Base-by-base conservation (phyloP, 35 echinoderm and acorn worm species). In the Chiridota heheva region DNA sequence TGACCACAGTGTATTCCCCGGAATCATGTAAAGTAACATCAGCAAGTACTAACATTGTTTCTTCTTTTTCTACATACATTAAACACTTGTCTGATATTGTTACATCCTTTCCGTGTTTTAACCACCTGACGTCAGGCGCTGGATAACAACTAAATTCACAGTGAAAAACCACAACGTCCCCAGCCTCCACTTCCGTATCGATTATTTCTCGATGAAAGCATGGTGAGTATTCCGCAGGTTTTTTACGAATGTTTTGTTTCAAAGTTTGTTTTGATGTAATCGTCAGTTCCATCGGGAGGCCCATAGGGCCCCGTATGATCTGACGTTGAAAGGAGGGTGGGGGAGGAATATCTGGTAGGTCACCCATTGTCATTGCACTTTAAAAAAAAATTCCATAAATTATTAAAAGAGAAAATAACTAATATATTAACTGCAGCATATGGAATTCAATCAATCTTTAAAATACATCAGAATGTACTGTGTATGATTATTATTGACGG, bases 141-240 rank as follows among this genome's bases (percentile, higher is more conserved):
- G 95, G 95, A 67, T 84, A 80, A 73, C 89, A 87, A 12, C 74
- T 74, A 72, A 85, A 91, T 44, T 82, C 77, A 53, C 87, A 88
- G 63, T 91, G 67, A 81, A 92, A 98, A 18, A 87, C 80, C 0
- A 91, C 95, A 58, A 98, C 73, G 51, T 98, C 88, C 0, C 95
- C 95, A 25, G 86, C 85, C 46, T 98, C 88, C 12, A 91, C 85
- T 81, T 98, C 95, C 0, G 85, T 82, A 70, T 92, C 86, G 12
- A 76, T 77, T 29, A 98, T 82, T 63, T 91, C 84, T 10, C 92
- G 82, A 59, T 71, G 77, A 61, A 96, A 90, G 56, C 87, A 85
- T 2, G 92, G 92, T 37, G 76, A 70, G 40, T 80, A 60, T 58
- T 96, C 90, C 36, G 61, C 74, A 31, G 61, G 81, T 29, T 66